phyloP scores from a whole-genome alignment of 2,113 vertebrate genomes.

The Physeter macrocephalus region DNA sequence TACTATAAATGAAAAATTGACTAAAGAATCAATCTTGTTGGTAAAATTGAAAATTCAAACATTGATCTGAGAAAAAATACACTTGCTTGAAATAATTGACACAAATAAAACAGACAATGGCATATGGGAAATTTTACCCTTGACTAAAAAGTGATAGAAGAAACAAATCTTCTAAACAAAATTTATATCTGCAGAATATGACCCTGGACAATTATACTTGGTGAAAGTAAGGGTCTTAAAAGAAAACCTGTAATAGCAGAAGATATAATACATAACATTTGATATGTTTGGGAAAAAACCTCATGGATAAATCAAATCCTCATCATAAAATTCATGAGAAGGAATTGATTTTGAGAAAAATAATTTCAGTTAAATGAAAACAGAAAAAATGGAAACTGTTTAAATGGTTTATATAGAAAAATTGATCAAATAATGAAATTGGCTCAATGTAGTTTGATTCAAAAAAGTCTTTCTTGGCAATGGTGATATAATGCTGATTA shows the following conservation, averaged over 20 bases:
- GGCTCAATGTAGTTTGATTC: slow-evolving; percentile 25
- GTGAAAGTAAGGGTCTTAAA: neutral
- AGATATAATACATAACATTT: slow-evolving; percentile 10
- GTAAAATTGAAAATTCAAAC: slow-evolving; percentile 22
- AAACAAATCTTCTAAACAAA: slow-evolving; percentile 8
- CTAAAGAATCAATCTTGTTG: neutral
- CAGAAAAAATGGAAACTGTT: slow-evolving; percentile 31
- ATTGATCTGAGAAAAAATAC: neutral
- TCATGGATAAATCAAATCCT: slow-evolving; percentile 43
- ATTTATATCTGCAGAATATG: slow-evolving; percentile 25
- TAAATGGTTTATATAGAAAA: slow-evolving; percentile 33
- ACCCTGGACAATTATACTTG: neutral
- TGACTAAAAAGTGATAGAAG: neutral
- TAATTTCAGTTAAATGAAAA: slow-evolving; percentile 53
- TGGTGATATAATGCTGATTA: slow-evolving; percentile 35
- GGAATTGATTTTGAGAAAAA: slow-evolving; percentile 50
- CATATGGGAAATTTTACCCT: neutral
- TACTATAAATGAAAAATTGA: neutral
- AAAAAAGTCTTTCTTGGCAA: slow-evolving; percentile 36
- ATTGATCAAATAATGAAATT: slow-evolving; percentile 48
- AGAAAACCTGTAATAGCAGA: slow-evolving; percentile 8
- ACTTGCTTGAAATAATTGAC: neutral
- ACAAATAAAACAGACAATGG: neutral
- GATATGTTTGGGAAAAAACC: neutral
- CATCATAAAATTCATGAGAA: slow-evolving; percentile 54